Percentiles rank a stretch among this genome's conserved stretches.
Conservation (phyloP, 30 jellyfish, hydroid and myxozoan genomes). For the Pelagia noctiluca region DNA sequence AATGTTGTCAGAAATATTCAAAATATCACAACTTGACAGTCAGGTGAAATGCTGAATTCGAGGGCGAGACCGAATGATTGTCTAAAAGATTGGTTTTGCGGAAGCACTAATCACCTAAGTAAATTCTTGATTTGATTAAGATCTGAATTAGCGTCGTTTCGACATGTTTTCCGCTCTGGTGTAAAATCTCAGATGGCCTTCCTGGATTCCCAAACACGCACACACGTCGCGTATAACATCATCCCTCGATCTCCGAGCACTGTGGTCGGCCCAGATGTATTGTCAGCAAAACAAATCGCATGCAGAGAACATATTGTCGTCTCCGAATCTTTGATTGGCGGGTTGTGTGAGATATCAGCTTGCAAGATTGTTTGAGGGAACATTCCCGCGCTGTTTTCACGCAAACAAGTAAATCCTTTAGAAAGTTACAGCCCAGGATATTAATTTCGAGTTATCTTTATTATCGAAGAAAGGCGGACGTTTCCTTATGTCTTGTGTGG, state of each 20-base stretch:
- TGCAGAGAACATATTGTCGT: not conserved
- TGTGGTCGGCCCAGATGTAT: conserved; percentile 5
- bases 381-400: conserved; percentile 11
- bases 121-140: conserved; percentile 4
- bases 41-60: not conserved
- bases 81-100: not conserved
- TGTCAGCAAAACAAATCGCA: not conserved
- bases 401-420: conserved; percentile 4
- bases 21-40: not conserved
- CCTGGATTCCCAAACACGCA: not conserved
- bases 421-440: conserved; percentile 1
- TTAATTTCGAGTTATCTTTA: conserved; percentile 9
- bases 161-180: not conserved
- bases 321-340: conserved; percentile 23
- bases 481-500: too few relatives aligned
- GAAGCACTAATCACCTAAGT: not conserved
- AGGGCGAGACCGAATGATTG: not conserved
- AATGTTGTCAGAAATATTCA: not conserved
- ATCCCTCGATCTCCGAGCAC: not conserved
- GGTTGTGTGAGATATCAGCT: conserved; percentile 10
- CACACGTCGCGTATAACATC: not conserved
- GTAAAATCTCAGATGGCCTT: not conserved
- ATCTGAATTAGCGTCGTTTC: not conserved
- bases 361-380: not conserved
- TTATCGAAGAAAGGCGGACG: not conserved